Conservation (phyloP, 2,888 invertebrate species). For the Scelioninae gen. 1 region DNA sequence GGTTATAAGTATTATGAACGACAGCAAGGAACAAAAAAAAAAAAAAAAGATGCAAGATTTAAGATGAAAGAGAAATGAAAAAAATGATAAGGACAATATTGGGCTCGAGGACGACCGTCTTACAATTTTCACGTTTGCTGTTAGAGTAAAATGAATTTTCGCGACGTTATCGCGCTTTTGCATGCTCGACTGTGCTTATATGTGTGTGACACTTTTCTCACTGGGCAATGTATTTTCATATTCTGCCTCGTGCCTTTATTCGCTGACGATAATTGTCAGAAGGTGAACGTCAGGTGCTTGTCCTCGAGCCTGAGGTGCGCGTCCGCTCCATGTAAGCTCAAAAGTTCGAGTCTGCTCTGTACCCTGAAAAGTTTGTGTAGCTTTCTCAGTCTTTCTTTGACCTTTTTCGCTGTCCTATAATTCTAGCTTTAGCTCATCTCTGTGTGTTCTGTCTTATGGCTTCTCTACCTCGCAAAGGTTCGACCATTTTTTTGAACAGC, state of each 20-base stretch:
- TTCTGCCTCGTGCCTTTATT: slow-evolving; percentile 71
- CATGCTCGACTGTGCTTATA: slow-evolving; percentile 69
- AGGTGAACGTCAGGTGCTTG: slow-evolving; percentile 82
- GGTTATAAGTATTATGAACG: slow-evolving; percentile 53
- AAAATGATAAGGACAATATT: slow-evolving; percentile 78
- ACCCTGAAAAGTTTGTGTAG: slow-evolving; percentile 79
- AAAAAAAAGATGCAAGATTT: slow-evolving; percentile 1
- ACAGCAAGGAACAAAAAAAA: slow-evolving; percentile 38
- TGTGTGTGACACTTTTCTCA: slow-evolving; percentile 64
- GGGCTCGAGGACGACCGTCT: slow-evolving; percentile 84
- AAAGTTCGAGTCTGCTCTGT: slow-evolving; percentile 83
- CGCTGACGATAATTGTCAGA: slow-evolving; percentile 76
- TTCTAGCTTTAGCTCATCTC: slow-evolving; percentile 34
- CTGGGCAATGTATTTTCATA: slow-evolving; percentile 77
- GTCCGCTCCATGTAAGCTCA: slow-evolving; percentile 79
- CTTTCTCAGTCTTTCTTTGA: slow-evolving; percentile 34
- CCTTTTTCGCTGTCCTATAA: slow-evolving; percentile 35
- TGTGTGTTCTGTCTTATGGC: slow-evolving; percentile 35
- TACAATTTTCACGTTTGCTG: slow-evolving; percentile 59
- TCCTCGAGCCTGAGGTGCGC: slow-evolving; percentile 84
- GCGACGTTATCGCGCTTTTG: slow-evolving; percentile 66
- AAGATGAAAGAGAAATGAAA: slow-evolving; percentile 35
- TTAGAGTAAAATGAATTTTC: slow-evolving; percentile 61
- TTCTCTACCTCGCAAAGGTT: slow-evolving; percentile 70
- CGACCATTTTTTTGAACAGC: slow-evolving; percentile 72